phyloP scores from a whole-genome alignment of 2,888 invertebrate species.

The Philonicus albiceps region DNA sequence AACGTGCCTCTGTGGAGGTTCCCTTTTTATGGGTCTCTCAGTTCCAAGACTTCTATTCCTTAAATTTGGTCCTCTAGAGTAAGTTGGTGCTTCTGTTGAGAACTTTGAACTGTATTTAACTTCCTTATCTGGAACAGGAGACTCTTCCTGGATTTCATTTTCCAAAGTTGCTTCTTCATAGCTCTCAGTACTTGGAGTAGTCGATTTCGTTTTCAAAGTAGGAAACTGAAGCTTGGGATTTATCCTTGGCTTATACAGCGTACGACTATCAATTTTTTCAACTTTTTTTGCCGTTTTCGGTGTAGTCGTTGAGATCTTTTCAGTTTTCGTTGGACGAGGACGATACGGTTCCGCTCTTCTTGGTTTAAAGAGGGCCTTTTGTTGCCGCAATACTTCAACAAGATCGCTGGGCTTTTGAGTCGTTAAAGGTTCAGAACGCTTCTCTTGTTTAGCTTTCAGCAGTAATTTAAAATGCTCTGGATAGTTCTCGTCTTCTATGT shows the following conservation, averaged over 20 bases:
- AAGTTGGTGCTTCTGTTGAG: constrained; percentile 33
- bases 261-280: constrained; percentile 38
- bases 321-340: constrained; percentile 47
- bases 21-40: not conserved
- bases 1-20: not conserved
- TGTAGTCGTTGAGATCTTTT: constrained; percentile 44
- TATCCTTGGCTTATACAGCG: constrained; percentile 47
- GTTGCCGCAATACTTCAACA: constrained; percentile 42
- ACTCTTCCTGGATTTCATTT: constrained; percentile 46
- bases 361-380: constrained; percentile 48
- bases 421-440: not conserved
- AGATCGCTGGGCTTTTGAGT: constrained; percentile 45
- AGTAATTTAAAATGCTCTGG: constrained; percentile 73
- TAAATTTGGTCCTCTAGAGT: constrained; percentile 16
- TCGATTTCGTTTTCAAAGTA: constrained; percentile 45
- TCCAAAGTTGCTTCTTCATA: constrained; percentile 47
- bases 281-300: constrained; percentile 33
- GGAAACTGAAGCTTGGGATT: constrained; percentile 49
- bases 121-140: constrained; percentile 46
- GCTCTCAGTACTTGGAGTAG: constrained; percentile 3
- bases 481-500: constrained; percentile 71
- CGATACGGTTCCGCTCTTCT: constrained; percentile 50
- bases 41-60: not conserved
- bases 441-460: constrained; percentile 67
- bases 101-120: constrained; percentile 46